Base-by-base conservation (phyloP, 2,113 vertebrate species). In the Rynchops niger region DNA sequence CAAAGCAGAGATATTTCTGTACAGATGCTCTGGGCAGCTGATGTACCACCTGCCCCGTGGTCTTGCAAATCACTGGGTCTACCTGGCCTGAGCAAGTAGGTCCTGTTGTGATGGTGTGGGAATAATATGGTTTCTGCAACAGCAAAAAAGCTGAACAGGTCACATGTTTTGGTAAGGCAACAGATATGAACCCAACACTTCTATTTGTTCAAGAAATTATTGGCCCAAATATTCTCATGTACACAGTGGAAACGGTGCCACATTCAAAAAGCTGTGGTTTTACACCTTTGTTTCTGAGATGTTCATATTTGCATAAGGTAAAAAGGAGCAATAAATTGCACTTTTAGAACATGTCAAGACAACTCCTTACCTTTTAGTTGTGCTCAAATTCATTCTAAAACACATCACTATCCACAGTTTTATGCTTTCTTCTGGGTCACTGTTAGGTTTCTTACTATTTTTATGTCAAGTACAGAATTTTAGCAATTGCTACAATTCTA, bases 61-160 rank as follows among this genome's bases (percentile, higher is more conserved):
- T 62, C 78, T 66, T 70, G 27, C 25, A 78, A 15, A 59, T 62
- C 27, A 14, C 9, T 26, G 16, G 6, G 10, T 47, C 22, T 67
- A 17, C 9, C 38, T 17, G 2, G 0, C 6, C 25, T 0, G 0
- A 9, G 17, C 4, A 22, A 29, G 27, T 23, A 40, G 7, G 15
- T 49, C 8, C 29, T 0, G 0, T 4, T 15, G 32, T 61, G 40
- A 43, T 40, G n/a, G 45, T n/a, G 11, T 29, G 22, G 42, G 47
- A 87, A 9, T 9, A 87, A 29, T 10, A 12, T 9, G 22, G 13
- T 71, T 26, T 70, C 42, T 91, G 59, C 42, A 82, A 49, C 2
- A 66, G 32, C 19, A 59, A 74, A 70, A 80, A 69, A 12, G 9
- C 47, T 82, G 38, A 91, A 38, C 2, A 36, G 25, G 45, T 65